A percentile compares a stretch with the other conserved stretches of the same genome.
These are phyloP conservation scores for Vulpes vulpes DNA, from an alignment of 2,113 vertebrate genomes.

Conservation along the genomic window DNA sequence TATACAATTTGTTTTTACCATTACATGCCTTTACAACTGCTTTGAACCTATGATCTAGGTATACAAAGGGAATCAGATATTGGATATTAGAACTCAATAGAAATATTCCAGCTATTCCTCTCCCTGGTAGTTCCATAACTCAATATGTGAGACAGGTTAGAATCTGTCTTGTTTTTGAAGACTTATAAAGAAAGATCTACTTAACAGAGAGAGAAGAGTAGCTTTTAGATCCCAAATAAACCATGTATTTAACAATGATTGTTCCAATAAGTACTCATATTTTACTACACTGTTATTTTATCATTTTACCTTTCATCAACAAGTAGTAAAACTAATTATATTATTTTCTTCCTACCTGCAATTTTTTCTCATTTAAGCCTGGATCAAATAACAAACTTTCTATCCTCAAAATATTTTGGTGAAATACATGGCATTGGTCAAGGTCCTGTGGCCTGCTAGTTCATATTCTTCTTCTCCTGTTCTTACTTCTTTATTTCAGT, in stretches of 20 bases:
- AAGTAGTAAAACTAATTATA: conserved; percentile 31
- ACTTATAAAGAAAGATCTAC: neutral
- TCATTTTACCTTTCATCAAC: conserved; percentile 27
- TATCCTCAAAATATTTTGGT: conserved; percentile 49
- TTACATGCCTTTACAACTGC: neutral
- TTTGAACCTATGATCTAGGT: conserved; percentile 8
- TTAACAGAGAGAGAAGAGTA: neutral
- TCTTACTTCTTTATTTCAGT: conserved; percentile 2
- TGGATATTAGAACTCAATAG: conserved; percentile 41
- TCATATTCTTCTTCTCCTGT: conserved; percentile 13
- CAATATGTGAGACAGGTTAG: conserved; percentile 20
- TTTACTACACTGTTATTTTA: conserved; percentile 46
- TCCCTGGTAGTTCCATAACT: conserved; percentile 6
- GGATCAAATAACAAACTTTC: neutral
- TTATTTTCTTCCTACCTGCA: conserved; percentile 39
- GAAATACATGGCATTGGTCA: neutral
- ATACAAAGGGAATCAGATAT: conserved; percentile 25
- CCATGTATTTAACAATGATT: conserved; percentile 11
- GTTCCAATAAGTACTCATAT: neutral
- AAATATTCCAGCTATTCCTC: conserved; percentile 43
- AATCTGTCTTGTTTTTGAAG: conserved; percentile 50
- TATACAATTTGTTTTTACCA: neutral
- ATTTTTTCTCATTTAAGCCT: conserved; percentile 11
- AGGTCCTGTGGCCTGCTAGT: neutral
- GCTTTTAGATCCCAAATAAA: conserved; percentile 39